phyloP scores from a whole-genome alignment of 2,113 vertebrate species.

The Corythaeola cristata region DNA sequence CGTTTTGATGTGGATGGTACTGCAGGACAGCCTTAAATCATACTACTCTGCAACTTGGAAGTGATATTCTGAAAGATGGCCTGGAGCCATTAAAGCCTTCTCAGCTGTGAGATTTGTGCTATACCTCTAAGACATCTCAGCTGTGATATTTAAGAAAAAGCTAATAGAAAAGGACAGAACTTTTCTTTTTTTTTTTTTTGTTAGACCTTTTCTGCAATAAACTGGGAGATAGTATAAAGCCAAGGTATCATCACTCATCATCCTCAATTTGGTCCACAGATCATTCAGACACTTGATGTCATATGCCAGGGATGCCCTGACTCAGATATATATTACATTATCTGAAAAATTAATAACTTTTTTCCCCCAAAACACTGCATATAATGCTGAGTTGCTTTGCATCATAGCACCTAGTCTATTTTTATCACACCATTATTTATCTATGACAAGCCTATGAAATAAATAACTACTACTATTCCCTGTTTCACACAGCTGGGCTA shows the following conservation, averaged over 20 bases:
- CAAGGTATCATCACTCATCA: not conserved
- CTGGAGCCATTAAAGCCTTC: not conserved
- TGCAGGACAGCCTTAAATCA: not conserved
- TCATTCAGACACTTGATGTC: not conserved
- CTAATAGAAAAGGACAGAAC: not conserved
- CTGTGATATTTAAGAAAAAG: not conserved
- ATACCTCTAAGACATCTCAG: not conserved
- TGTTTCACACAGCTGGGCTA: not conserved
- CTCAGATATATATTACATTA: not conserved
- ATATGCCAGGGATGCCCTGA: not conserved
- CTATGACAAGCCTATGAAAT: not conserved
- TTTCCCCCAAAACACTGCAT: accelerated
- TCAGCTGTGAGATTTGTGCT: not conserved
- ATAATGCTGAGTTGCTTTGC: not conserved
- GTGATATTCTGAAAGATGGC: not conserved
- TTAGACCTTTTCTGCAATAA: not conserved
- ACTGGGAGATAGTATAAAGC: not conserved
- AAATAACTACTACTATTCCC: not conserved
- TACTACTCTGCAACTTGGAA: not conserved
- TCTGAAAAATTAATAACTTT: not conserved
- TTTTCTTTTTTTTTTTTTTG: not conserved
- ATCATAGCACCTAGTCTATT: not conserved
- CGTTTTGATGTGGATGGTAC: not conserved
- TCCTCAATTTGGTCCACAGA: not conserved
- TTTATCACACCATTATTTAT: not conserved